These are phyloP conservation scores for Romanogobio albipinnatus DNA, from an alignment of 2,113 vertebrate species.

Conservation along the genomic window DNA sequence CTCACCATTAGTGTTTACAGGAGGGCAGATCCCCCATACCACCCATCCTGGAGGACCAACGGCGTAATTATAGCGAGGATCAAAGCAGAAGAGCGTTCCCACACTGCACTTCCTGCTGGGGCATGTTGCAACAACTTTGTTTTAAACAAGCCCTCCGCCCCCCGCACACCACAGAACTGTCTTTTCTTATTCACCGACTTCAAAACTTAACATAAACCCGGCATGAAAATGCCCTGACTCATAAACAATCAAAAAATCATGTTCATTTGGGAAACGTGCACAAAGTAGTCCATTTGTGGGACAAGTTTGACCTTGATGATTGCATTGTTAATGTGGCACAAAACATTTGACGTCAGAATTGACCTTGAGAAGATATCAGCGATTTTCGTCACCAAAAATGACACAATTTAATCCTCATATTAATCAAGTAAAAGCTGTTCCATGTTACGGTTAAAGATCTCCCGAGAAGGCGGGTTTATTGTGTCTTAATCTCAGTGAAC, in stretches of 20 bases:
- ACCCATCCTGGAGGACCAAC: conserved; percentile 29
- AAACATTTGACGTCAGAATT: conserved; percentile 59
- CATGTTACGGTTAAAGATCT: neutral
- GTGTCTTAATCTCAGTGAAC: conserved; percentile 56
- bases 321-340: conserved; percentile 47
- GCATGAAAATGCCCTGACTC: neutral
- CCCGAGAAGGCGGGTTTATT: conserved; percentile 3
- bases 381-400: neutral
- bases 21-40: conserved; percentile 11
- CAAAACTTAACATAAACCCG: neutral
- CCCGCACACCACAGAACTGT: neutral
- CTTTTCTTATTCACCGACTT: neutral
- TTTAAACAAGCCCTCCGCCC: conserved; percentile 17
- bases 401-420: no score
- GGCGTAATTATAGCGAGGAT: conserved; percentile 32
- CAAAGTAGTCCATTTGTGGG: neutral
- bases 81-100: conserved; percentile 34
- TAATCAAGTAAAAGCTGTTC: conserved; percentile 5
- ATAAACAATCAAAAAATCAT: neutral
- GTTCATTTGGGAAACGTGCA: neutral
- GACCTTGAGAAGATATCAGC: conserved; percentile 59
- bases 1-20: conserved; percentile 25
- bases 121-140: conserved; percentile 36
- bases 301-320: neutral
- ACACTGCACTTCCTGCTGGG: conserved; percentile 36